phyloP scores from a whole-genome alignment of 2,113 vertebrate species.

The Pelecanoides urinatrix region DNA sequence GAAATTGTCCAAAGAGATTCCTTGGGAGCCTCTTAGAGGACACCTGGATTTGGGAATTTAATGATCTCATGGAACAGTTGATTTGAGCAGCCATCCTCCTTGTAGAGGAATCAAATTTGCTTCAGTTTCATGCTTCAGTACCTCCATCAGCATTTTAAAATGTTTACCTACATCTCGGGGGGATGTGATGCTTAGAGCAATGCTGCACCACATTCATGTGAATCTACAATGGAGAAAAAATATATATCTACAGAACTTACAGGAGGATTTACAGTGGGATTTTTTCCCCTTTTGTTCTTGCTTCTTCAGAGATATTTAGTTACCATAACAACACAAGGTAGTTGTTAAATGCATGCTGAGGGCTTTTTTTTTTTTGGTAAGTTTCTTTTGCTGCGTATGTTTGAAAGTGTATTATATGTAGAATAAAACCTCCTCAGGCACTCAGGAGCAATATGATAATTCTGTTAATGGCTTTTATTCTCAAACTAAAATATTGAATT shows the following conservation, averaged over 20 bases:
- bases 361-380: background rate
- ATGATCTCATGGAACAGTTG: background rate
- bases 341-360: background rate
- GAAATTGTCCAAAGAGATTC: background rate
- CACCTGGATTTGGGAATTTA: background rate
- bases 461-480: background rate
- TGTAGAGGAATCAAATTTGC: background rate
- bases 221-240: background rate
- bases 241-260: background rate
- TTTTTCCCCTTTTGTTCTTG: background rate
- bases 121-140: background rate
- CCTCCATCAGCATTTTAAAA: background rate
- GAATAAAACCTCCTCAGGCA: background rate
- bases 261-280: background rate
- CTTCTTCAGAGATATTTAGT: conserved; percentile 17
- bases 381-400: background rate
- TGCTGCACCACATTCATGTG: background rate
- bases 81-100: background rate
- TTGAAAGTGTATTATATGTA: background rate
- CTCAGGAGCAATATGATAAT: background rate
- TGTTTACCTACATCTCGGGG: background rate
- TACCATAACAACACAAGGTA: conserved; percentile 41
- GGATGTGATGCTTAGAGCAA: background rate
- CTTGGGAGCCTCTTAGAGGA: background rate
- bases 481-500: background rate